Base-by-base conservation (phyloP, 2,888 invertebrate species). In the Orthonevra nobilis region DNA sequence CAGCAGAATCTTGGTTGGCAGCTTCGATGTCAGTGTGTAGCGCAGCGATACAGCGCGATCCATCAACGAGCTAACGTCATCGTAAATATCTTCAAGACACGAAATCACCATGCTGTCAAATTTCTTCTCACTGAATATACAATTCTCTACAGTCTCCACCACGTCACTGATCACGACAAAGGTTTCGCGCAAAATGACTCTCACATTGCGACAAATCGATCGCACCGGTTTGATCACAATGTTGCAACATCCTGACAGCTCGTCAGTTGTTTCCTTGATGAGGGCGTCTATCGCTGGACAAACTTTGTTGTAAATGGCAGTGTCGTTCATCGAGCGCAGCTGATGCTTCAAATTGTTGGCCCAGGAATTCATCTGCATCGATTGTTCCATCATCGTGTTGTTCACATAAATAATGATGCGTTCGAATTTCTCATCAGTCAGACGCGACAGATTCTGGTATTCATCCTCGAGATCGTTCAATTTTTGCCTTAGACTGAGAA, bases 201-300 rank as follows among this genome's bases (percentile, higher is more conserved):
- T 83, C 6, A 85, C 75, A 54, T 75, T 84, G 5, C 75, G 83
- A 44, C 86, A 86, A 4, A 86, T 30, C 6, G 85, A 83, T 44
- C 81, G 60, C 6, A 83, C 83, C 6, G 86, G 85, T 32, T 83
- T 86, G 38, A 86, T 83, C 0, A 83, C 84, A 10, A 86, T 84
- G 70, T 85, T 85, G 56, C 86, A 86, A 20, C 86, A 86, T 4
- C 79, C 81, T 2, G 83, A 82, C 9, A 86, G 63, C 42, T 86
- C 83, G 2, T 77, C 61, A 1, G 83, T 77, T 20, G 83, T 84
- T 2, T 82, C 73, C 5, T 81, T 69, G 19, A 86, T 83, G 12
- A 86, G 83, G 0, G 81, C 79, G 32, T 86, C 85, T 32, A 86
- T 74, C 0, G 83, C 81, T 23, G 82, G 82, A 56, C 86, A 86